Percentiles rank a stretch among this genome's conserved stretches.
These are phyloP conservation scores for Cavia aperea DNA, from an alignment of 2,113 vertebrate species.

Conservation along the genomic window DNA sequence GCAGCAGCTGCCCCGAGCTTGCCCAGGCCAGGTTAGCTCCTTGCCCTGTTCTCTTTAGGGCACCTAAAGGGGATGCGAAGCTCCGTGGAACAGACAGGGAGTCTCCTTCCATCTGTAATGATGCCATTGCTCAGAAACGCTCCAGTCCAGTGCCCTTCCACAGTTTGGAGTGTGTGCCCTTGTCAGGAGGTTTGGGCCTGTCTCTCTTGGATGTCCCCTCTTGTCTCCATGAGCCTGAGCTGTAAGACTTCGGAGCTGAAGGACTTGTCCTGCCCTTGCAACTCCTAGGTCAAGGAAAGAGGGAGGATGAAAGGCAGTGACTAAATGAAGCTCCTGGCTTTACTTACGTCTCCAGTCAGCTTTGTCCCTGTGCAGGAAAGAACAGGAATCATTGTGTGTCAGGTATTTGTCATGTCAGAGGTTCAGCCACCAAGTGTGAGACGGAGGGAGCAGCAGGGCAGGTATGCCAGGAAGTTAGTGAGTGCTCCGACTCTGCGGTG, in stretches of 20 bases:
- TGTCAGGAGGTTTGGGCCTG: background rate
- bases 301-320: background rate
- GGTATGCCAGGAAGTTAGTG: accelerated
- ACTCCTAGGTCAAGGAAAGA: background rate
- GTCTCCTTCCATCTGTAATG: background rate
- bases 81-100: background rate
- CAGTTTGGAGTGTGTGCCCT: background rate
- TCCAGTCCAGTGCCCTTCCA: background rate
- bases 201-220: conserved; percentile 4
- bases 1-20: background rate
- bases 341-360: conserved; percentile 44
- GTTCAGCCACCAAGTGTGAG: background rate
- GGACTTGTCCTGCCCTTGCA: background rate
- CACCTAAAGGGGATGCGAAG: background rate
- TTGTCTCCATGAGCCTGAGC: background rate
- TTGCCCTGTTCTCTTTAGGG: background rate
- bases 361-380: conserved; percentile 14
- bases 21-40: background rate
- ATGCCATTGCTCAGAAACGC: background rate
- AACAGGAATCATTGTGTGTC: background rate
- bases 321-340: conserved; percentile 10
- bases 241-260: background rate
- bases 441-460: accelerated
- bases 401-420: conserved; percentile 43
- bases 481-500: background rate